A percentile compares a stretch with the other conserved stretches of the same genome.
Conservation (phyloP, 2,888 invertebrate genomes). For the Opisthograptis luteolata region DNA sequence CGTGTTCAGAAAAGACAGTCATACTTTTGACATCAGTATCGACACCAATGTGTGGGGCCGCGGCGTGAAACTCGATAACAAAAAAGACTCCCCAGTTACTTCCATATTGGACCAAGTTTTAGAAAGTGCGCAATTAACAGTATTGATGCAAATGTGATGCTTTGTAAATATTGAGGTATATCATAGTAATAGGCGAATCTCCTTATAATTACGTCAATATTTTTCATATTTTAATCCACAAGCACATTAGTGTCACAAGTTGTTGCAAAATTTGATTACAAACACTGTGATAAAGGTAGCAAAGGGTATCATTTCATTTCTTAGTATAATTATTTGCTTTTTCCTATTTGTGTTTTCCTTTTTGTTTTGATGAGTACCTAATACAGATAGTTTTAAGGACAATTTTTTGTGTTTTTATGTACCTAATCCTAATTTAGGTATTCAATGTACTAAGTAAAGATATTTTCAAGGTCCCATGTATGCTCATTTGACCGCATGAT, state of each 20-base stretch:
- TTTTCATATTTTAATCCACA: neutral
- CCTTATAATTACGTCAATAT: neutral
- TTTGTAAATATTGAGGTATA: neutral
- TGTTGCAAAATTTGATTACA: no score
- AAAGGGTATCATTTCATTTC: neutral
- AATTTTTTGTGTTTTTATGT: neutral
- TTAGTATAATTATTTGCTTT: neutral
- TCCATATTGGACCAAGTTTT: no score
- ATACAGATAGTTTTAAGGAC: neutral
- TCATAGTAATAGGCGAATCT: conserved; percentile 1
- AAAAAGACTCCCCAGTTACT: no score
- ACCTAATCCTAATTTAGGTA: neutral
- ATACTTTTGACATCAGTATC: no score
- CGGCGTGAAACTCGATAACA: no score
- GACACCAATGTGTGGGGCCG: no score
- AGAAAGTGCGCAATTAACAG: no score
- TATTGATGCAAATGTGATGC: neutral
- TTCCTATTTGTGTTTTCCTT: neutral
- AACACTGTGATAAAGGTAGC: neutral
- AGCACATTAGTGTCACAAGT: no score
- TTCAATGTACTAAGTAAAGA: no score
- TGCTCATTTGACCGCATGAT: no score
- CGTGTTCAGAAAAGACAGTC: no score
- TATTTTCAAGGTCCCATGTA: no score
- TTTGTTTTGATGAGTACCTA: neutral